A percentile compares a stretch with the other conserved stretches of the same genome.
phyloP scores from a whole-genome alignment of 2,113 vertebrate genomes.

The Bothrops jararaca region DNA sequence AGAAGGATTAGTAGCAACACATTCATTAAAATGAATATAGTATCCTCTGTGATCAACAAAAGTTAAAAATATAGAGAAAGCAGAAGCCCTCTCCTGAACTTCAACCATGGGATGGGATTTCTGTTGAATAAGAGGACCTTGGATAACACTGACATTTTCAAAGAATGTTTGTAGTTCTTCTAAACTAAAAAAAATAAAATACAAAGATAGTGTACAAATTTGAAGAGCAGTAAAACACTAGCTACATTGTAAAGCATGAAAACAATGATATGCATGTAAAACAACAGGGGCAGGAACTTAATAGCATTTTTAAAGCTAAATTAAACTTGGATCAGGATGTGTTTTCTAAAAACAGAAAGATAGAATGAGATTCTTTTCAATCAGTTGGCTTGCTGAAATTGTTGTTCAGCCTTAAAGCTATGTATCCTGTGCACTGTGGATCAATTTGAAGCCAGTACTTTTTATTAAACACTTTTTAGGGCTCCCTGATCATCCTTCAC shows the following conservation, averaged over 20 bases:
- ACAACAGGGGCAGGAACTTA: neutral
- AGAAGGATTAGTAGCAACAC: neutral
- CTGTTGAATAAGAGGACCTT: neutral
- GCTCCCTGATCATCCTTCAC: neutral
- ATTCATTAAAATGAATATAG: neutral
- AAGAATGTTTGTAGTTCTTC: neutral
- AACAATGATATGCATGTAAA: neutral
- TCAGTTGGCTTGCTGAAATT: neutral
- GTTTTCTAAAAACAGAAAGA: neutral
- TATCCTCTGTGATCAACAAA: neutral
- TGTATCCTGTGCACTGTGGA: neutral
- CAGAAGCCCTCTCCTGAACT: neutral
- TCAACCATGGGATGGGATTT: neutral
- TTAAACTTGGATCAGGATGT: neutral
- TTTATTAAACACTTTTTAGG: neutral
- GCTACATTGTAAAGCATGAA: neutral
- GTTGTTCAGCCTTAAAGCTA: neutral
- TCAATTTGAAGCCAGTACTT: neutral
- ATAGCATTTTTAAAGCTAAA: neutral
- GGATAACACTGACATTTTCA: neutral
- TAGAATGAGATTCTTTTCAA: neutral
- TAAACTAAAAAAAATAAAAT: neutral
- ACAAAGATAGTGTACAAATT: neutral
- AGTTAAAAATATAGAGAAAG: neutral
- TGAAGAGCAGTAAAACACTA: neutral